A percentile compares a stretch with the other conserved stretches of the same genome.
phyloP scores from a whole-genome alignment of 2,888 invertebrate genomes.

The Trissoscelio sp. region DNA sequence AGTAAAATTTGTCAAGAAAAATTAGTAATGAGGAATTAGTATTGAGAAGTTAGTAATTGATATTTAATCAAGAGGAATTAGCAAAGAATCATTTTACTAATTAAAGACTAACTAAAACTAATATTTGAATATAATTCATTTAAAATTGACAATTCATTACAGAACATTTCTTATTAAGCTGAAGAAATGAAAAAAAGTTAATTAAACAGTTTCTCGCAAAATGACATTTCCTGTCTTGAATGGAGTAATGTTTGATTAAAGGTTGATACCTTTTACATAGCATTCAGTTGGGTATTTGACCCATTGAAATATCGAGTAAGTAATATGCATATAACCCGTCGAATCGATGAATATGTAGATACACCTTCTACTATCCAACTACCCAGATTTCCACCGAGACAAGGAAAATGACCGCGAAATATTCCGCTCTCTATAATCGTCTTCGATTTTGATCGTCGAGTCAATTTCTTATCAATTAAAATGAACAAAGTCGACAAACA shows the following conservation, averaged over 20 bases:
- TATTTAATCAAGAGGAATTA: no score
- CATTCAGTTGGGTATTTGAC: slow-evolving; percentile 53
- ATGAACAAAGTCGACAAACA: slow-evolving; percentile 9
- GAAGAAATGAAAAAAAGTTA: no score
- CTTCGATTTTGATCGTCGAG: not conserved
- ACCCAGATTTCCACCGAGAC: slow-evolving; percentile 56
- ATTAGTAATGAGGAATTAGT: no score
- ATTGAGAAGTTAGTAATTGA: no score
- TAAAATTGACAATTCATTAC: no score
- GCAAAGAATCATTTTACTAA: no score
- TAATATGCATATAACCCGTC: slow-evolving; percentile 63
- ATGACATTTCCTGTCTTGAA: slow-evolving; percentile 23
- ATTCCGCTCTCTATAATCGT: slow-evolving; percentile 4
- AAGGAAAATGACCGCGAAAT: slow-evolving; percentile 33
- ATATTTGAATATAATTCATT: no score
- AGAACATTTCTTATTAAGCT: no score
- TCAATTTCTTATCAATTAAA: slow-evolving; percentile 34
- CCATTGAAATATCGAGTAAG: slow-evolving; percentile 65
- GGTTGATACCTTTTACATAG: slow-evolving; percentile 43
- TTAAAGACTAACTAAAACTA: no score
- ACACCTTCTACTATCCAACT: slow-evolving; percentile 21
- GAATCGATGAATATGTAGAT: slow-evolving; percentile 67
- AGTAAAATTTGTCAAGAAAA: no score
- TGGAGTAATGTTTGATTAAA: slow-evolving; percentile 36
- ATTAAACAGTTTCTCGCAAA: not conserved